These are phyloP conservation scores for Dyspetes luteomarginatus DNA, from an alignment of 2,888 invertebrate species.

Conservation along the genomic window DNA sequence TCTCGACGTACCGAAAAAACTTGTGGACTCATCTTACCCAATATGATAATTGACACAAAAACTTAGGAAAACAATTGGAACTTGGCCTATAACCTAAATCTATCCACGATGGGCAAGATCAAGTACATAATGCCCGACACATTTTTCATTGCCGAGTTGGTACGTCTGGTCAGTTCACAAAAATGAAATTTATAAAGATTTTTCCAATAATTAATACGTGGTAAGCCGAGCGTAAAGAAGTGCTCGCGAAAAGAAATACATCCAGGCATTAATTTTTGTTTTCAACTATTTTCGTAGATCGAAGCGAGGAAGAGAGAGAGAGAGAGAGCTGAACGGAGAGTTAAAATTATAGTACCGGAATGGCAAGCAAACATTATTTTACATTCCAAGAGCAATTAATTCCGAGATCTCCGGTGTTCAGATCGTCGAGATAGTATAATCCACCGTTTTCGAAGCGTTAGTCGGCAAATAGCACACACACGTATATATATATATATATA, in stretches of 20 bases:
- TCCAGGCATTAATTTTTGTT: constrained; percentile 2
- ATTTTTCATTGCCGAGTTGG: neutral
- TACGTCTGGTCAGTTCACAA: neutral
- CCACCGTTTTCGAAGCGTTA: constrained; percentile 39
- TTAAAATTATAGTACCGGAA: constrained; percentile 50
- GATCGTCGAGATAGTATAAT: constrained; percentile 51
- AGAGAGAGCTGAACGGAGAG: constrained; percentile 8
- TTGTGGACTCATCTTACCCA: neutral
- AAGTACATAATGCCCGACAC: too few relatives aligned
- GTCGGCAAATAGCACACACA: constrained; percentile 37
- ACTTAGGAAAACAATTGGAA: too few relatives aligned
- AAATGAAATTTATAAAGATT: neutral
- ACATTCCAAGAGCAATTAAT: constrained; percentile 59
- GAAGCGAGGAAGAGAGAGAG: too few relatives aligned
- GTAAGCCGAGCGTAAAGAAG: too few relatives aligned
- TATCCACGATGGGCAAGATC: too few relatives aligned
- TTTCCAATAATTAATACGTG: too few relatives aligned
- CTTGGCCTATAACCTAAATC: too few relatives aligned
- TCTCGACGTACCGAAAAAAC: neutral
- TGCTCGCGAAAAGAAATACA: too few relatives aligned
- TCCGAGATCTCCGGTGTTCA: constrained; percentile 21
- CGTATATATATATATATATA: too few relatives aligned
- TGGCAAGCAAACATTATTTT: constrained; percentile 31
- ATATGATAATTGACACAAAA: neutral
- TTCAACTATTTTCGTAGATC: constrained; percentile 8